These are phyloP conservation scores for Colletes latitarsis DNA, from an alignment of 1,140 invertebrate species.

Conservation along the genomic window DNA sequence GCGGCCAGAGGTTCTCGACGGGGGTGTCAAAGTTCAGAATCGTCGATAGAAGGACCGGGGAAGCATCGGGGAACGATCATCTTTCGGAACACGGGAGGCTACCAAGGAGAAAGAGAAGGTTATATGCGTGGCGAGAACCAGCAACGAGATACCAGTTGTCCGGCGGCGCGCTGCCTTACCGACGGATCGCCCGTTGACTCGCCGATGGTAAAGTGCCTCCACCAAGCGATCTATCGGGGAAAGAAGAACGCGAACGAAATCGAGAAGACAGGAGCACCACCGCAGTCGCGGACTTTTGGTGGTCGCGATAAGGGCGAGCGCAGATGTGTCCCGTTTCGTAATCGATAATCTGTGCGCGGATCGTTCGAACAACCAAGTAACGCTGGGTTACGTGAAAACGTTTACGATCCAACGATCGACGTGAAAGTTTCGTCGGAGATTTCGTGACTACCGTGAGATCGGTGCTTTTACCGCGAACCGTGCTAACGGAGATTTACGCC, in stretches of 20 bases:
- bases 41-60: background rate
- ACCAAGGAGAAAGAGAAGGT: conserved; percentile 14
- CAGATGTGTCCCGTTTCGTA: conserved; percentile 34
- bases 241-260: conserved; percentile 28
- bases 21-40: background rate
- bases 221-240: conserved; percentile 49
- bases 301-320: conserved; percentile 57
- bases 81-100: background rate
- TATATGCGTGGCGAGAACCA: conserved; percentile 20
- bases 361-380: conserved; percentile 19
- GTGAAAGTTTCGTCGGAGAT: background rate
- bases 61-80: background rate
- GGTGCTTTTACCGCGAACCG: conserved; percentile 24
- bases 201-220: conserved; percentile 47
- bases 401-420: background rate
- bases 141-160: conserved; percentile 43
- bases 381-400: background rate
- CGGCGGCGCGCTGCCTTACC: conserved; percentile 48
- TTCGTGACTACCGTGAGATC: conserved; percentile 5
- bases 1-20: background rate
- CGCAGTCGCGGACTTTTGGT: conserved; percentile 56
- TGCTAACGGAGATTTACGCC: background rate
- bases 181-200: conserved; percentile 34
- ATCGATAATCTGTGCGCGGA: conserved; percentile 37
- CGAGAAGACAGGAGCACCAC: conserved; percentile 20